phyloP scores from a whole-genome alignment of 1,140 invertebrate genomes.

The Bombus breviceps region DNA sequence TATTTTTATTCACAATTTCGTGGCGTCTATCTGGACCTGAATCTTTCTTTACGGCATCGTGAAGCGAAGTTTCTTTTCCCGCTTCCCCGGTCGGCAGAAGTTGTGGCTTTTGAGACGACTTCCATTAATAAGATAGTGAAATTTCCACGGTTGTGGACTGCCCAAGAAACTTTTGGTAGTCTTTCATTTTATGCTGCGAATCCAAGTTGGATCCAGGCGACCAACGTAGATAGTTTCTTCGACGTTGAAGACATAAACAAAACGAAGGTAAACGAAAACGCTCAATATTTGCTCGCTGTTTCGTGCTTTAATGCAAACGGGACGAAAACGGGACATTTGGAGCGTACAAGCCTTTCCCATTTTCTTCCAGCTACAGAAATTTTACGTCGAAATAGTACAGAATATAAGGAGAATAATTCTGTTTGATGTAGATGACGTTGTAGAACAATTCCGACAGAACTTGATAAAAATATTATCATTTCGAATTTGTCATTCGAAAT shows the following conservation, averaged over 20 bases:
- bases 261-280: slow-evolving; percentile 43
- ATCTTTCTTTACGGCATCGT: slow-evolving; percentile 36
- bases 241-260: slow-evolving; percentile 30
- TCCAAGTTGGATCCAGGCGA: neutral
- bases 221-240: neutral
- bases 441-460: neutral
- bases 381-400: neutral
- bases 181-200: slow-evolving; percentile 20
- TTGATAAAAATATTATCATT: neutral
- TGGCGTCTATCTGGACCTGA: slow-evolving; percentile 16
- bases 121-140: slow-evolving; percentile 48
- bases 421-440: slow-evolving; percentile 11
- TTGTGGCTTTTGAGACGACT: slow-evolving; percentile 22
- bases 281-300: slow-evolving; percentile 38
- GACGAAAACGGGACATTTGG: slow-evolving; percentile 18
- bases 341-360: slow-evolving; percentile 1
- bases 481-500: neutral
- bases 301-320: slow-evolving; percentile 29
- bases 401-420: neutral
- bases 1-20: slow-evolving; percentile 28
- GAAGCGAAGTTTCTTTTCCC: slow-evolving; percentile 13
- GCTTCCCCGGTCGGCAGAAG: neutral
- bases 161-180: slow-evolving; percentile 28
- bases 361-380: neutral
- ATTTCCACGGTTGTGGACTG: slow-evolving; percentile 6